Conservation (phyloP, 2,113 vertebrate genomes). For the Coregonus clupeaformis region DNA sequence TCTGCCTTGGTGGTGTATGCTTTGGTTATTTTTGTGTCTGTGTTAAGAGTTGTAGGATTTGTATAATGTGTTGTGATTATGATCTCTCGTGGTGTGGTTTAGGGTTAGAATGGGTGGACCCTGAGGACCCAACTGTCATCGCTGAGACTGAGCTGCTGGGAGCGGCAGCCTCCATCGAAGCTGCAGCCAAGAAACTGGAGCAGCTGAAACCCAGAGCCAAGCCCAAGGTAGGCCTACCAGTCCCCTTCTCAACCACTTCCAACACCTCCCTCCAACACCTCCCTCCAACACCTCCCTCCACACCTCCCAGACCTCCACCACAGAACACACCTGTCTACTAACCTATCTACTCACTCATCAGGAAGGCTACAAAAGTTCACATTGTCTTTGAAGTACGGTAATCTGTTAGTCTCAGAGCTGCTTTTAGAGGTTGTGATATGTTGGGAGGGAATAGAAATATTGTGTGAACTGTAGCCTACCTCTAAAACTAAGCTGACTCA, state of each 20-base stretch:
- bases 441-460: not conserved
- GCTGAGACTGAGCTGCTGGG: conserved; percentile 95
- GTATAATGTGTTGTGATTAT: not conserved
- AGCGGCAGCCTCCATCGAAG: conserved; percentile 96
- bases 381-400: conserved; percentile 44
- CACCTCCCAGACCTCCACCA: no score
- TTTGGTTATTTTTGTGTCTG: not conserved
- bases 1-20: not conserved
- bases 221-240: conserved; percentile 82
- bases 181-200: conserved; percentile 97
- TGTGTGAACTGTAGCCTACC: not conserved
- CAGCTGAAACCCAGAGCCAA: conserved; percentile 97
- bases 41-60: not conserved
- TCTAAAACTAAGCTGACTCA: not conserved
- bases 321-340: no score
- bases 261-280: no score
- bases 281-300: no score
- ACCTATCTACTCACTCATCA: no score
- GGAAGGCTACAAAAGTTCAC: conserved; percentile 29
- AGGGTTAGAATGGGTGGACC: conserved; percentile 96
- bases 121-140: conserved; percentile 95
- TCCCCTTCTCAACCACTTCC: conserved; percentile 11
- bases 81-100: conserved; percentile 37
- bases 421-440: not conserved
- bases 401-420: not conserved